Base-by-base conservation (phyloP, 2,888 invertebrate species). In the Aspidiotus destructor region DNA sequence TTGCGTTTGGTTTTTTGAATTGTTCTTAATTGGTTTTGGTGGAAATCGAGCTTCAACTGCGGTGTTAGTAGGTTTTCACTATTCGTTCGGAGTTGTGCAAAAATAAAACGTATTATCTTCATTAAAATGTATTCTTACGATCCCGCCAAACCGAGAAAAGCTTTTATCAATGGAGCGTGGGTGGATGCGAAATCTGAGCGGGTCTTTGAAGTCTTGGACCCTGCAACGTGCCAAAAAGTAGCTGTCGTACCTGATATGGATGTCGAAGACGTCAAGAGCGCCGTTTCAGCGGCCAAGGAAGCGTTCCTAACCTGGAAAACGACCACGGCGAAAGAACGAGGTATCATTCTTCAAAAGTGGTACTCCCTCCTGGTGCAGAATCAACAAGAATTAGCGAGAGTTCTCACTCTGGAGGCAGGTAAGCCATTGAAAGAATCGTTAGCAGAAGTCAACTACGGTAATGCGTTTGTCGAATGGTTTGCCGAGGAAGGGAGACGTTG, bases 391-490 rank as follows among this genome's bases (percentile, higher is more conserved):
- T 77, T 95, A 58, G 91, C 93, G 1, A 78, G 83, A 74, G 84
- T 94, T 60, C 82, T 95, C 76, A 91, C 91, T 0, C 81, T 85
- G 0, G 94, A 94, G 78, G 85, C 87, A 65, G 99, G 99, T 0
- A 99, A 99, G 78, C 92, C 96, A 0, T 76, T 96, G 28, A 79
- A 81, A 9, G 98, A 99, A 80, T 83, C 98, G 0, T 80, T 83
- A 72, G 92, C 87, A 41, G 99, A 99, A 81, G 84, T 98, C 3
- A 80, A 78, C 5, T 99, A 98, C 79, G 96, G 95, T 0, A 91
- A 90, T 75, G 86, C 89, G 0, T 99, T 94, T 77, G 80, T 98
- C 11, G 97, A 99, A 75, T 98, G 94, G 92, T 99, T 89, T 79
- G 86, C 96, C 0, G 97, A 96, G 77, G 92, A 96, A 77, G 92